Base-by-base conservation (phyloP, 2,888 invertebrate species). In the Abrostola tripartita region DNA sequence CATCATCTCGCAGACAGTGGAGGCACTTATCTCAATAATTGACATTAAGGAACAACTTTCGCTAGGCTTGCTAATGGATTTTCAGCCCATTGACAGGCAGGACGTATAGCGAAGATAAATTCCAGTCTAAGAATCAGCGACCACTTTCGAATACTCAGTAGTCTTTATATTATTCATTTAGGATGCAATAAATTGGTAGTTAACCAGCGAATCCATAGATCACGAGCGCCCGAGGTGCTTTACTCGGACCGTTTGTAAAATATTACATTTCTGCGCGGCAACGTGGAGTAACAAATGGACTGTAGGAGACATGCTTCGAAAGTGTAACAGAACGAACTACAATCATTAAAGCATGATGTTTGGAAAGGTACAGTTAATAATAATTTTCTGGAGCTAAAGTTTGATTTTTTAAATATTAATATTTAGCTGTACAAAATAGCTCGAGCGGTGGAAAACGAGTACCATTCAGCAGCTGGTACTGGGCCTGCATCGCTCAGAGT, bases 91-190 rank as follows among this genome's bases (percentile, higher is more conserved):
- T 56, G 78, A 80, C 69, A 74, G 65, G 52, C 37, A 66, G 62
- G 53, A 67, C 68, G 54, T 65, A 54, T 60, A 50, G 49, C 37
- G 55, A 61, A 61, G 70, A 78, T 80, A 74, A 78, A 78, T 78
- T 40, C 64, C 36, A 57, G 65, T 68, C 70, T 61, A 70, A 53
- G 66, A 74, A 73, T 71, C 61, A 57, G 62, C 63, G 63, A 40
- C 69, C 74, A 82, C 89, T 88, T 88, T 90, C 89, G 65, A 88
- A 85, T 64, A 55, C 71, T 71, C 76, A 83, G 84, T 81, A 82
- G 85, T 83, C 65, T 83, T 81, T 78, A 74, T 78, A 76, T 75
- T 75, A 85, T 86, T 83, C 83, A 83, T 84, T 86, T 81, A 76
- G 74, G 71, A 75, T 79, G 84, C 79, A 83, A 88, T 89, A 87